Evolutionary conservation across 1,140 invertebrate genomes (phyloP), one percentile per base, ranked within the genome.

Genomic region (Drosophila tani): DNA sequence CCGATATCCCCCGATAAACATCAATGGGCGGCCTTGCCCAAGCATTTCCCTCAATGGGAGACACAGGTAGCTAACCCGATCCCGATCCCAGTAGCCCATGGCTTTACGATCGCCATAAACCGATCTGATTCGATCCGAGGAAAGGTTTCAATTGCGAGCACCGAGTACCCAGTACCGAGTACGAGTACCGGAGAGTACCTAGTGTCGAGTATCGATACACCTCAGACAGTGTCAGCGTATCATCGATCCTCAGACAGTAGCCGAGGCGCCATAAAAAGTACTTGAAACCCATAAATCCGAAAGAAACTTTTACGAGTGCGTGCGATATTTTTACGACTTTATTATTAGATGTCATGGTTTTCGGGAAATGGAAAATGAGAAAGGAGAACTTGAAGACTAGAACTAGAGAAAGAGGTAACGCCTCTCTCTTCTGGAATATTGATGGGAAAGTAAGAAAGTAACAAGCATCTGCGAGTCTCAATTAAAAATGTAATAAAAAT

Each of bases 1-100:
- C 82, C 86, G 74, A 83, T 75, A 67, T 51, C 43, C 60, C 81
- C 60, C 81, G 79, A 90, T 82, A 76, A 80, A 63, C 75, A 87
- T 80, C 83, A 70, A 82, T 82, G 74, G 65, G 40, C 35, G 43
- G 19, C 65, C 57, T 69, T 38, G 12, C 35, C 12, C 12, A 5
- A 5, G 35, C 12, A 14, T 38, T 38, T 56, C 24, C 8, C 49
- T 51, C 49, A 51, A 51, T 14, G 45, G 58, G 56, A 45, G 56
- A 77, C 84, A 86, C 84, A 86, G 75, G 81, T 81, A 67, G 59
- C 58, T 56, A 51, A 53, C 60, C 64, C 45, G 50, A 38, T 38
- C 11, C 35, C 35, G 35, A 55, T 55, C 45, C 63, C 62, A 27
- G 59, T 55, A 67, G 75, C 53, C 69, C 46, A 60, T 21, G 53